These are phyloP conservation scores for Tapirus terrestris DNA, from an alignment of 2,113 vertebrate genomes.

Conservation along the genomic window DNA sequence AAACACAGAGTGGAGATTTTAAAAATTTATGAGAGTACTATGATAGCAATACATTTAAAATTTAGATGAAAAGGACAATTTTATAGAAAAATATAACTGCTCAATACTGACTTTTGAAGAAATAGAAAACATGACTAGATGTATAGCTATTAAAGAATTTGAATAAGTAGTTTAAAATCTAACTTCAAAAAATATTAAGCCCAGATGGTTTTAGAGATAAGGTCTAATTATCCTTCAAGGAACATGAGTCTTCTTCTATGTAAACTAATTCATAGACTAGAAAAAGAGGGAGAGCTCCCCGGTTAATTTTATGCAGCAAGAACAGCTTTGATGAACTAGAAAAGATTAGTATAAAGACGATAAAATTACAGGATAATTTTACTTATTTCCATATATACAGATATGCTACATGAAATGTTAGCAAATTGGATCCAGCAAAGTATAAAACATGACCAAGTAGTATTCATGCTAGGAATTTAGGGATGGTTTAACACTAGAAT, in stretches of 20 bases:
- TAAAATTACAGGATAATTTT: background rate
- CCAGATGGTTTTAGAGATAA: background rate
- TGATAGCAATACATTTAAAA: slow-evolving; percentile 7
- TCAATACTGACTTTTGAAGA: slow-evolving; percentile 20
- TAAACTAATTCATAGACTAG: background rate
- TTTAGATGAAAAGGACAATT: background rate
- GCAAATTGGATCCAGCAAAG: slow-evolving; percentile 10
- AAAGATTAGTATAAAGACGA: background rate
- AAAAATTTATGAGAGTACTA: background rate
- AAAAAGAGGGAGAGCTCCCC: background rate
- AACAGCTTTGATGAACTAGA: background rate
- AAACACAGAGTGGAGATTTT: background rate
- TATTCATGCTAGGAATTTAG: background rate
- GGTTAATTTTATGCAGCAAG: slow-evolving; percentile 21
- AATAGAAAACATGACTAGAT: slow-evolving; percentile 5
- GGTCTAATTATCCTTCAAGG: slow-evolving; percentile 2
- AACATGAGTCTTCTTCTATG: background rate
- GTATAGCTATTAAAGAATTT: background rate
- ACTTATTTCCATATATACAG: background rate
- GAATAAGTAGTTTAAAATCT: slow-evolving; percentile 16
- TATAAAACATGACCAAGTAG: background rate
- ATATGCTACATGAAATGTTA: slow-evolving; percentile 10
- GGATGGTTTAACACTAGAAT: background rate
- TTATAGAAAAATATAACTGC: background rate
- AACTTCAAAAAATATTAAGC: slow-evolving; percentile 13